A percentile compares a stretch with the other conserved stretches of the same genome.
These are phyloP conservation scores for Neostethus bicornis DNA, from an alignment of 2,797 vertebrate genomes.

Conservation along the genomic window DNA sequence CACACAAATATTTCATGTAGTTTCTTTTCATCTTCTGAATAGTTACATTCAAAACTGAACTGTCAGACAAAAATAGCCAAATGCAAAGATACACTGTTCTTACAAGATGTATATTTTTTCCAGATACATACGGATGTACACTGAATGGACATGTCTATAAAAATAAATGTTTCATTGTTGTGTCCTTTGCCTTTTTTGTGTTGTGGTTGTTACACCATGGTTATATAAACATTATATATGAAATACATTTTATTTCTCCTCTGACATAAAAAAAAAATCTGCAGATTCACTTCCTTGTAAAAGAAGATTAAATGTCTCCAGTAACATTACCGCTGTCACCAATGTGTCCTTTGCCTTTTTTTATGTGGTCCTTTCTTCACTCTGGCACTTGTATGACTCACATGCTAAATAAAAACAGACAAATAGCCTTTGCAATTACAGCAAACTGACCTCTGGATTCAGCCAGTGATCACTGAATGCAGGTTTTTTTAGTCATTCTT, in stretches of 20 bases:
- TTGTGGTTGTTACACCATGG: no score
- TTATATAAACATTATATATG: no score
- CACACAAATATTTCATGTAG: no score
- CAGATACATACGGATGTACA: no score
- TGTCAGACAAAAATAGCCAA: no score
- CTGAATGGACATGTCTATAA: no score
- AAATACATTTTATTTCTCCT: conserved; percentile 7
- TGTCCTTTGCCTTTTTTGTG: no score
- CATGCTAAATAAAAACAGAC: conserved; percentile 21
- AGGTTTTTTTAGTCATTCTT: conserved; percentile 13
- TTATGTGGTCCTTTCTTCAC: not conserved
- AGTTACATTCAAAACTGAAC: no score
- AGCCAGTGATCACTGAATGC: conserved; percentile 7
- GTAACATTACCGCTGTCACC: conserved; percentile 8
- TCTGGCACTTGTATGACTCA: not conserved
- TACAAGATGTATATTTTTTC: no score
- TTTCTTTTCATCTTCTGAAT: no score
- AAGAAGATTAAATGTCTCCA: conserved; percentile 14
- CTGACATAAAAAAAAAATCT: conserved; percentile 12
- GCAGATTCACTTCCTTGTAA: conserved; percentile 2
- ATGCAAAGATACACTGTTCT: no score
- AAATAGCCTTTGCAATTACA: not conserved
- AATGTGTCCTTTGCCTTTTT: conserved; percentile 12
- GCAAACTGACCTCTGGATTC: conserved; percentile 23
- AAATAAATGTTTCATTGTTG: no score